phyloP scores from a whole-genome alignment of 2,797 vertebrate species.

The Paramormyrops hopkinsi region DNA sequence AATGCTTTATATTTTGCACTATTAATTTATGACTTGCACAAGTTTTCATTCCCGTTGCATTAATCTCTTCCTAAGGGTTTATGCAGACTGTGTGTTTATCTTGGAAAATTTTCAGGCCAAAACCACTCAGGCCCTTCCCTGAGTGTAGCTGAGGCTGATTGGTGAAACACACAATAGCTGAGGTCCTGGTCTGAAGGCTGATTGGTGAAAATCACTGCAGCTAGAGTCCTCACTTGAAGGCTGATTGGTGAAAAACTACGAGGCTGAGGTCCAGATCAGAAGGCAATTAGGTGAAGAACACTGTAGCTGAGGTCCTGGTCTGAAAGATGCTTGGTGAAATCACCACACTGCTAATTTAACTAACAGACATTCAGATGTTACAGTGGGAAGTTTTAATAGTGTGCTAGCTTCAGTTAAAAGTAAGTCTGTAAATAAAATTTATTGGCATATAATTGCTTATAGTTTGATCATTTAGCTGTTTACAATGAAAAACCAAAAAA shows the following conservation, averaged over 20 bases:
- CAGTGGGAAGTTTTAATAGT: neutral
- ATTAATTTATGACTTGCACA: constrained; percentile 26
- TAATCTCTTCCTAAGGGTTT: neutral
- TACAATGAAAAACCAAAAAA: neutral
- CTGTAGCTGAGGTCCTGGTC: neutral
- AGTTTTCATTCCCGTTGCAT: neutral
- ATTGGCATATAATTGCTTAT: neutral
- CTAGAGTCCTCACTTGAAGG: neutral
- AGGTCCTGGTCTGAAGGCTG: neutral
- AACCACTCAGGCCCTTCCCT: neutral
- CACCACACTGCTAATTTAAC: neutral
- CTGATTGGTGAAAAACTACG: neutral
- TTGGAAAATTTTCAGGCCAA: neutral
- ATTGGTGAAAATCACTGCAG: neutral
- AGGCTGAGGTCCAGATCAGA: neutral
- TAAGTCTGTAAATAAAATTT: neutral
- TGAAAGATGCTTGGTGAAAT: neutral
- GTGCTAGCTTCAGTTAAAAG: neutral
- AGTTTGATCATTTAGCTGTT: neutral
- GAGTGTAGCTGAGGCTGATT: neutral
- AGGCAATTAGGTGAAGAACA: neutral
- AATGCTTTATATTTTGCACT: constrained; percentile 39
- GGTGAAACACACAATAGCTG: neutral
- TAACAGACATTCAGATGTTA: neutral
- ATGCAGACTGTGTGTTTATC: neutral